Base-by-base conservation (phyloP, 2,888 invertebrate genomes). In the Aplocera efformata region DNA sequence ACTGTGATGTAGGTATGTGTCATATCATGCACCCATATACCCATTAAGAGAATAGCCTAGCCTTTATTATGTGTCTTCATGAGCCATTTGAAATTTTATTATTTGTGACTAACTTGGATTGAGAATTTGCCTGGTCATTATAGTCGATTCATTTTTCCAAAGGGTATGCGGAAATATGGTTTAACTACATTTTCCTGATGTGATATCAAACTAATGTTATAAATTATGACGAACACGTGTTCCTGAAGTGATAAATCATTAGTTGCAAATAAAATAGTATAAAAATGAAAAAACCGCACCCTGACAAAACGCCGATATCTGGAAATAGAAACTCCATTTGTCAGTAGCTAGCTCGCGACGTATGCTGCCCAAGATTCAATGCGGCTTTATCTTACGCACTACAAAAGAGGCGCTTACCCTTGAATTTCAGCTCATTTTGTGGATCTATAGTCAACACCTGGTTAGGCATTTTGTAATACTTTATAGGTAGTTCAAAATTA, bases 381-480 rank as follows among this genome's bases (percentile, higher is more conserved):
- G 79, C 76, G 75, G 72, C 63, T 58, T 60, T 66, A 56, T 49
- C 48, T 54, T 56, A 60, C 53, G 42, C 50, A 57, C 33, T 58
- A 56, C 42, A 65, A 58, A 64, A 50, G 53, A 49, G 46, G 60
- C 52, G 85, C 93, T 92, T 90, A 96, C 97, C 96, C 91, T 92
- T 92, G 89, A 97, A 97, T 90, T 93, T 94, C 69, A 97, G 92
- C 89, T 96, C 97, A 86, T 92, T 91, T 88, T 93, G 92, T 65
- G 97, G 97, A 73, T 96, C 95, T 91, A 97, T 95, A 78, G 91
- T 90, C 85, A 97, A 90, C 79, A 95, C 91, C 82, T 95, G 95
- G 79, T 94, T 94, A 67, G 91, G 92, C 86, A 88, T 88, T 72
- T 79, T 85, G 69, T 67, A 67, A 60, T 66, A 58, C 58, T 72